Evolutionary conservation across 1,140 invertebrate genomes (phyloP), one percentile per base, ranked within the genome.

Genomic region (Drosophila melanica): DNA sequence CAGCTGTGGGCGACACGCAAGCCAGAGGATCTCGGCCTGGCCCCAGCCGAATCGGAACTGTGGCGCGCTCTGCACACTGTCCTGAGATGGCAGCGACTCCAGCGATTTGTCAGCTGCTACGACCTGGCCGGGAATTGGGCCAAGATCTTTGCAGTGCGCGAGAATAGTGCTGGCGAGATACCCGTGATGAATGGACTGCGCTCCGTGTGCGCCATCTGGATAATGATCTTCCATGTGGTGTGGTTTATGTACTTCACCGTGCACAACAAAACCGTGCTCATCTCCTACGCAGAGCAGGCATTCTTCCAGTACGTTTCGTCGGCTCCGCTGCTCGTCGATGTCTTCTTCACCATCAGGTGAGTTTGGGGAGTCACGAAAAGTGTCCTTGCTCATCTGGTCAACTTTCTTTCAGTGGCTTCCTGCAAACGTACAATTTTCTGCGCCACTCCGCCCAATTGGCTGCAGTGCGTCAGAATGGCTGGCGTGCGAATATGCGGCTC

Each of bases 341-440:
- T 92, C n/a, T 92, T 92, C 64, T 92, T 92, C 58, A 92, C 90
- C 27, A 92, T 92, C 12, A 92, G 91, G 91, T 92, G 59, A 65
- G 72, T 23, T 57, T 23, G 0, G 0, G 1, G 2, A 8, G 6
- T 4, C 14, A 4, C 0, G 16, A 3, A 47, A 30, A 33, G 30
- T 1, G 6, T 33, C 33, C 33, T 35, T 16, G 3, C 48, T 10
- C 5, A 3, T 5, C 1, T 30, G 14, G 16, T 33, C 27, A 11
- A 7, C 3, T 6, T 9, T 8, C 0, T 48, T 66, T 9, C 3
- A 92, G 91, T 75, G 91, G 91, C 48, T 92, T 92, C 16, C 57
- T 92, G 57, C 90, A 91, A 53, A 81, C 90, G 0, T 92, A 87
- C 35, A 92, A 92, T 60, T 92, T 92, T 42, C 63, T 92, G 6